Evolutionary conservation across 2,888 invertebrate genomes (phyloP).

Genomic region (Torymus tubicola): DNA sequence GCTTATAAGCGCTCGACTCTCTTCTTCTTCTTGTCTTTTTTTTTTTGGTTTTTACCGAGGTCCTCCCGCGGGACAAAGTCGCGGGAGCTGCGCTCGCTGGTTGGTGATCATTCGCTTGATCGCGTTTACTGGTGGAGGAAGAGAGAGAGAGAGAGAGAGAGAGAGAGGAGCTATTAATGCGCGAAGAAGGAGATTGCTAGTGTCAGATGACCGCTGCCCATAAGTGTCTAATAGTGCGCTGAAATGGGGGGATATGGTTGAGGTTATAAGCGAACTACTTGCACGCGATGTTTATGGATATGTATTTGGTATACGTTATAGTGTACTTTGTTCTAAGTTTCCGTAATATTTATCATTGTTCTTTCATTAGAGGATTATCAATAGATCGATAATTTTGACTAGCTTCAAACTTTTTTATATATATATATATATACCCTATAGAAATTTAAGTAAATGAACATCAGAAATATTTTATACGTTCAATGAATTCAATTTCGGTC

Average conservation of each 20-base stretch:
- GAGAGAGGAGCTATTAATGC: conserved; percentile 53
- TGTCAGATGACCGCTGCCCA: conserved; percentile 50
- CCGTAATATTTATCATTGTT: too few relatives aligned
- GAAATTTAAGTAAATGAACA: too few relatives aligned
- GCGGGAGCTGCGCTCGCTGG: neutral
- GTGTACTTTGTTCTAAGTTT: too few relatives aligned
- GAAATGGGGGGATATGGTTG: conserved; percentile 4
- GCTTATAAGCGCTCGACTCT: neutral
- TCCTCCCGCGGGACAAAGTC: too few relatives aligned
- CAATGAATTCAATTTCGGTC: too few relatives aligned
- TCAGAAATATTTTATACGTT: too few relatives aligned
- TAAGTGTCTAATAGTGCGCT: conserved; percentile 26
- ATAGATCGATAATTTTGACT: too few relatives aligned
- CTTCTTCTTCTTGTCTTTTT: neutral
- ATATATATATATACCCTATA: too few relatives aligned
- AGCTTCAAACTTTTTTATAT: too few relatives aligned
- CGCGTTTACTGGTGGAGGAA: conserved; percentile 3
- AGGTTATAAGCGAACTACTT: neutral
- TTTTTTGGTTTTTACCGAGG: conserved; percentile 54
- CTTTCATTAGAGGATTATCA: too few relatives aligned
- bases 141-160: conserved; percentile 47
- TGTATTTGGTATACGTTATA: neutral
- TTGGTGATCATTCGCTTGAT: neutral
- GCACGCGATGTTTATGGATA: conserved; percentile 27
- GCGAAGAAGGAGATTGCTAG: conserved; percentile 47